These are phyloP conservation scores for Thamnaconus septentrionalis DNA, from an alignment of 2,113 vertebrate species.

Conservation along the genomic window DNA sequence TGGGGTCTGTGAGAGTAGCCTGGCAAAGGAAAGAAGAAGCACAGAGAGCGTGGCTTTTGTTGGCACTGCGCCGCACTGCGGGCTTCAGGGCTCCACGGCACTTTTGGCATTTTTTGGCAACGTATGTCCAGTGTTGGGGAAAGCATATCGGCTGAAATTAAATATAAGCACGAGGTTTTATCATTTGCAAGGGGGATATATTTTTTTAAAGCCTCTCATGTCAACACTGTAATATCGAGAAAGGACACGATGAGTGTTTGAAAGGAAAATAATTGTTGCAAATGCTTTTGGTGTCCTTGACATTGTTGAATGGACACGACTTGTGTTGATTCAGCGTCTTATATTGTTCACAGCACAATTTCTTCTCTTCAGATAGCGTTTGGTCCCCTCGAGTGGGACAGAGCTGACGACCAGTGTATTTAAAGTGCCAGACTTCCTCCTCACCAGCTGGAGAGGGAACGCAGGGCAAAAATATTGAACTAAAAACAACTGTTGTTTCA, in stretches of 20 bases:
- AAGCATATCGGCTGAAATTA: neutral
- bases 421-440: too few species aligned
- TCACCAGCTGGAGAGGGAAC: neutral
- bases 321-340: too few species aligned
- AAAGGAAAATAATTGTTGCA: too few species aligned
- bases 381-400: too few species aligned
- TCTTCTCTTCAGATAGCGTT: too few species aligned
- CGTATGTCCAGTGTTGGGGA: neutral
- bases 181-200: neutral
- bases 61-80: conserved; percentile 19
- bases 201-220: neutral
- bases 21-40: conserved; percentile 8
- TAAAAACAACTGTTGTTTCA: neutral
- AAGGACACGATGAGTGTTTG: neutral
- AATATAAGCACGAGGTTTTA: neutral
- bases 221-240: neutral
- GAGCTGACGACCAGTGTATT: too few species aligned
- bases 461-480: too few species aligned
- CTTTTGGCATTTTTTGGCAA: too few species aligned
- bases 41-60: conserved; percentile 13
- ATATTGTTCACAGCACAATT: too few species aligned
- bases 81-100: neutral
- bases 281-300: too few species aligned
- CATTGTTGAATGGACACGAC: too few species aligned
- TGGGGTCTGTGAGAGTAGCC: conserved; percentile 45